Conservation (phyloP, 2,888 invertebrate species). For the Phymatocera aterrima region DNA sequence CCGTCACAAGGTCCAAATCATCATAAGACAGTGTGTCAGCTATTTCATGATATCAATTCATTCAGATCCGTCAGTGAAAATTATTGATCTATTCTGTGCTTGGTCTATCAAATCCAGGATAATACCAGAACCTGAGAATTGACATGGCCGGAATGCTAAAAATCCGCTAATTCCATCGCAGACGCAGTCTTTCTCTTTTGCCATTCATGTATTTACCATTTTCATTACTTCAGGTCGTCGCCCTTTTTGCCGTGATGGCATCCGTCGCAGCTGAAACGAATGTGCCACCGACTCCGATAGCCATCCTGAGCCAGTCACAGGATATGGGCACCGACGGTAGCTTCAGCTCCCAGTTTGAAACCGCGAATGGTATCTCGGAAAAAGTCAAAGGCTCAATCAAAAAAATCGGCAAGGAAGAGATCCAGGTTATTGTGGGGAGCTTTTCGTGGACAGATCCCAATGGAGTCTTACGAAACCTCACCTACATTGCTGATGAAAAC, state of each 20-base stretch:
- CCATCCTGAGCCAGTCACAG: slow-evolving; percentile 32
- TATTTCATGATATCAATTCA: too few species aligned
- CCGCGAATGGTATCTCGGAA: slow-evolving; percentile 16
- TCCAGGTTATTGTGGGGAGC: slow-evolving; percentile 2
- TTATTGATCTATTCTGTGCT: too few species aligned
- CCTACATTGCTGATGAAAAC: slow-evolving; percentile 58
- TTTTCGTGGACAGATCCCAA: slow-evolving; percentile 55
- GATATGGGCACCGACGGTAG: slow-evolving; percentile 3
- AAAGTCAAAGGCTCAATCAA: slow-evolving; percentile 16
- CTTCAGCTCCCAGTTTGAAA: slow-evolving; percentile 13
- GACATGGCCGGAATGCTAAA: not conserved
- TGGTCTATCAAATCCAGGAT: too few species aligned
- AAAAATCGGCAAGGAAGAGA: not conserved
- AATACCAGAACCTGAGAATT: not conserved
- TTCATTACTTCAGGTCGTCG: not conserved
- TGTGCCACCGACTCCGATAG: slow-evolving; percentile 22
- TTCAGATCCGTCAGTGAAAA: too few species aligned
- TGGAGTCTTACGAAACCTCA: slow-evolving; percentile 51
- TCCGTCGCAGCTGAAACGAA: not conserved
- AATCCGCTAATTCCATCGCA: not conserved
- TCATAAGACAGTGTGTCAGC: too few species aligned
- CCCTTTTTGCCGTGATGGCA: slow-evolving; percentile 37
- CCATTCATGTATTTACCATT: not conserved
- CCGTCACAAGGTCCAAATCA: not conserved
- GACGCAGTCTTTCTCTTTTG: not conserved